Evolutionary conservation across 1,140 invertebrate genomes (phyloP).

Genomic region (Mesaphorura yosii): DNA sequence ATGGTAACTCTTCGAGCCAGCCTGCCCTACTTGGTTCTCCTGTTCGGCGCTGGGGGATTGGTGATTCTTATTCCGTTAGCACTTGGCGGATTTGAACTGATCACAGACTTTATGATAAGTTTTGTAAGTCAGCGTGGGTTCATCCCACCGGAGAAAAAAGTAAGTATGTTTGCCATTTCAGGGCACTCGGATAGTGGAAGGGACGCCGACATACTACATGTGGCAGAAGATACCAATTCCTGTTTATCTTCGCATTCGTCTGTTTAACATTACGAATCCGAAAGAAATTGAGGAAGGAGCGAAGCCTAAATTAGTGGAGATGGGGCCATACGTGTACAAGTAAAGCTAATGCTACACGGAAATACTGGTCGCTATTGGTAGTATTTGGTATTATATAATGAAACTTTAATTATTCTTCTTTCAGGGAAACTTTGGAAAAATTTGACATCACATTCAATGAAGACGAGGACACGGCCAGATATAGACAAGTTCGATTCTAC

Average conservation of each 20-base stretch:
- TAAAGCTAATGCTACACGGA: neutral
- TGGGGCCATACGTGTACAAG: constrained; percentile 9
- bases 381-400: neutral
- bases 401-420: neutral
- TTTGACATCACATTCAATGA: constrained; percentile 2
- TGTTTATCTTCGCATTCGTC: constrained; percentile 41
- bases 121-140: neutral
- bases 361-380: neutral
- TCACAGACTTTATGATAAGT: neutral
- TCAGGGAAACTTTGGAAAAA: constrained; percentile 2
- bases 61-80: neutral
- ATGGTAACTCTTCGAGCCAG: no score
- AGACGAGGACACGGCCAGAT: constrained; percentile 1
- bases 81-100: neutral
- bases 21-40: no score
- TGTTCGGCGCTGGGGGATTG: neutral
- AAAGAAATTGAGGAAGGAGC: constrained; percentile 29
- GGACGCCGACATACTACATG: neutral
- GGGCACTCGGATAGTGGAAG: neutral
- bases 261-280: constrained; percentile 42
- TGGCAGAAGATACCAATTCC: constrained; percentile 35
- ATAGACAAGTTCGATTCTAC: constrained; percentile 6
- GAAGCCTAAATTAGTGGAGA: constrained; percentile 1
- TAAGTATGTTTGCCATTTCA: neutral
- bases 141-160: neutral